phyloP scores from a whole-genome alignment of 2,888 invertebrate species.

The Pollenia labialis region DNA sequence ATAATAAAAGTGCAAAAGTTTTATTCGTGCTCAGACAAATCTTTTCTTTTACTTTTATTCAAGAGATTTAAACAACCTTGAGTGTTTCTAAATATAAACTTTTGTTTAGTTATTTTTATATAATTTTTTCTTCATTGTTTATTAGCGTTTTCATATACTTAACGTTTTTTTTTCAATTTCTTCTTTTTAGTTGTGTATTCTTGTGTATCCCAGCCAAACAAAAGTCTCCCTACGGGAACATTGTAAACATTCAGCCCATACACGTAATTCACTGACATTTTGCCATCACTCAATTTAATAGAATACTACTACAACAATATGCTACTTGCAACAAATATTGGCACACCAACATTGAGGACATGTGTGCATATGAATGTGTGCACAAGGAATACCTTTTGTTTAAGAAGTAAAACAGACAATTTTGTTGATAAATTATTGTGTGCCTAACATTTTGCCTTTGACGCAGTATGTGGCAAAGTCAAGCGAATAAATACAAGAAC shows the following conservation, averaged over 20 bases:
- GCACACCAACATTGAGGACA: background rate
- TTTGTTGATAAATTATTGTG: conserved; percentile 55
- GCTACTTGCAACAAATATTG: conserved; percentile 36
- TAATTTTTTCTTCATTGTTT: conserved; percentile 36
- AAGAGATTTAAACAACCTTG: conserved; percentile 47
- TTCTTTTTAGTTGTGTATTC: background rate
- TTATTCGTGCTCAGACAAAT: background rate
- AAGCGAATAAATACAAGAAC: background rate
- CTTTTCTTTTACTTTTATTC: background rate
- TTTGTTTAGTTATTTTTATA: background rate
- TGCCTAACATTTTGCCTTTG: conserved; percentile 43
- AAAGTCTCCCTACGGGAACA: conserved; percentile 61
- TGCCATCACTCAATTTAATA: conserved; percentile 65
- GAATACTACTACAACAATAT: conserved; percentile 33
- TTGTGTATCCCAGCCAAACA: conserved; percentile 23
- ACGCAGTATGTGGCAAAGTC: conserved; percentile 27
- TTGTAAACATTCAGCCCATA: conserved; percentile 39
- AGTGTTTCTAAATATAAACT: conserved; percentile 53
- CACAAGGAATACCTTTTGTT: conserved; percentile 20
- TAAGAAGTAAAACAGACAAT: conserved; percentile 1
- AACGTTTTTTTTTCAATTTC: background rate
- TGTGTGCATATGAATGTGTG: conserved; percentile 14
- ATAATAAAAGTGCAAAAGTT: background rate
- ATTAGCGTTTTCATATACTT: conserved; percentile 2
- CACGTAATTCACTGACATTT: conserved; percentile 39